Conservation (phyloP, 2,888 invertebrate species). For the Rhodophaea formosa region DNA sequence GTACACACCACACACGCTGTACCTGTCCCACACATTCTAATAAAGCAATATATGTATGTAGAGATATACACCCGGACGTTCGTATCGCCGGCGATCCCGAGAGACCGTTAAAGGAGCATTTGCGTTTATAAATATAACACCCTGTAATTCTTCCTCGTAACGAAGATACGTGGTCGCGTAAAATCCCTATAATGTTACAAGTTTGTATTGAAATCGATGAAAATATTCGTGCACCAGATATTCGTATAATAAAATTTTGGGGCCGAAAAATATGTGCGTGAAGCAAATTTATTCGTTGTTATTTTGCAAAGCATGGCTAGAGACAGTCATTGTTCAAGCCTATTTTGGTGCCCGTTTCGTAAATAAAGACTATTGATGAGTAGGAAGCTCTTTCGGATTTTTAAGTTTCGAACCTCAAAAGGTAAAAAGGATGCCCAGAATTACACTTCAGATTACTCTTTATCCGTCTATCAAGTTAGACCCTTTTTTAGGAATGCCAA, state of each 20-base stretch:
- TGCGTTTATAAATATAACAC: constrained; percentile 44
- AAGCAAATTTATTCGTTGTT: no score
- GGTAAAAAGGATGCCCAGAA: no score
- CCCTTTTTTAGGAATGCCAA: no score
- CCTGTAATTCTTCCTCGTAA: constrained; percentile 18
- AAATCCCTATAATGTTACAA: constrained; percentile 28
- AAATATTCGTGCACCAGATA: not conserved
- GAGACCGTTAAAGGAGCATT: constrained; percentile 41
- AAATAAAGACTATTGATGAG: no score
- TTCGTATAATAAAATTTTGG: not conserved
- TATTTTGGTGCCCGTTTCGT: no score
- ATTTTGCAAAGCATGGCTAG: no score
- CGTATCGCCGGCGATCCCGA: constrained; percentile 41
- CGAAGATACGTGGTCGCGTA: constrained; percentile 16
- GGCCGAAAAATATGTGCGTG: no score
- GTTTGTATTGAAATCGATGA: constrained; percentile 1
- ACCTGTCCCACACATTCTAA: constrained; percentile 42
- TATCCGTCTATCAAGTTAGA: no score
- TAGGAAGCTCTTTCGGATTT: no score
- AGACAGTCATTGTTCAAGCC: no score
- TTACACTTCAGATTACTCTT: no score
- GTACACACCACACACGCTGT: constrained; percentile 45
- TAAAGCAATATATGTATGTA: constrained; percentile 37
- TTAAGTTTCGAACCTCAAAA: no score
- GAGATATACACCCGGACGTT: constrained; percentile 25